Base-by-base conservation (phyloP, 2,113 vertebrate genomes). In the Elephantulus edwardii region DNA sequence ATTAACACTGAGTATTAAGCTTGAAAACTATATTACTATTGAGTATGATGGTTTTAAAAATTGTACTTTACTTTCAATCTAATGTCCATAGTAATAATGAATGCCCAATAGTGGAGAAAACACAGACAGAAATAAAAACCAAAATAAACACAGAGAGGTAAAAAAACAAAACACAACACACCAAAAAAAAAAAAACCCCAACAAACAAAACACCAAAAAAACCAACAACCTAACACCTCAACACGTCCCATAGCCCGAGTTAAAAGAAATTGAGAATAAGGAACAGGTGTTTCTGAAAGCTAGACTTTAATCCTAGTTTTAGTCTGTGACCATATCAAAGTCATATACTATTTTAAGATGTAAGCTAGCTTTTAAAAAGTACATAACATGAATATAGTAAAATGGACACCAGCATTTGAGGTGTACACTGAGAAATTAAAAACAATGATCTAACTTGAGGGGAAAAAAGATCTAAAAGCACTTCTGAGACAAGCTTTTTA, bases 271-370 rank as follows among this genome's bases (percentile, higher is more conserved):
- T 76, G 91, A 96, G 64, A 91, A 50, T 95, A 90, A 80, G 71
- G 89, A 96, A 91, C 90, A 94, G 82, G 93, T 95, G 86, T 68
- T 89, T 79, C 44, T 89, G 87, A 92, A 86, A 83, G 68, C 64
- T 82, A 88, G 75, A 22, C 83, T 95, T 95, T 87, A 95, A 90
- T 86, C 77, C 92, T 75, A 84, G 86, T 95, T 91, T 94, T 90
- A 93, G 90, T 90, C 60, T 92, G 89, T 81, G 50, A 88, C 86
- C 90, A 62, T 48, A 86, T 13, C 54, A 44, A 92, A 93, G 91
- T 95, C 90, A 96, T 83, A 48, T 16, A 52, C 86, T 95, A 95
- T 96, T 96, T 95, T 95, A 92, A 94, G 90, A 91, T 3, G 92
- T 72, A 92, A 80, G 74, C 62, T 96, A 80, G 88, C 72, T 90